A percentile compares a stretch with the other conserved stretches of the same genome.
These are phyloP conservation scores for Nasua narica DNA, from an alignment of 2,797 vertebrate genomes.

Conservation along the genomic window DNA sequence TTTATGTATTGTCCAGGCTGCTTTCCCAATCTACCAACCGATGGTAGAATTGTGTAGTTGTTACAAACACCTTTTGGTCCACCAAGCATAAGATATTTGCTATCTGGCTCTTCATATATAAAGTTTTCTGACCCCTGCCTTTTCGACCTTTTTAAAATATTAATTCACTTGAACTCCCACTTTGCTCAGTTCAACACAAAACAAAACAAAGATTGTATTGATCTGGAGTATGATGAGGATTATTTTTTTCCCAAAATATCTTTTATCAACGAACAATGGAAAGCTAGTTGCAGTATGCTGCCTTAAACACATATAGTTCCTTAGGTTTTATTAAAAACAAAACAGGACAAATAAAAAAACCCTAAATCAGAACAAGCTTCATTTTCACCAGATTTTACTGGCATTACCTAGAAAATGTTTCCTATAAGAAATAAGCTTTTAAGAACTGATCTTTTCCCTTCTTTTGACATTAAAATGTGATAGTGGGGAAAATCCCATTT, in stretches of 20 bases:
- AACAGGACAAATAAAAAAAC: not conserved
- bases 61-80: not conserved
- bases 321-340: not conserved
- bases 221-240: not conserved
- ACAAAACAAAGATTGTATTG: not conserved
- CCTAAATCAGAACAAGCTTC: not conserved
- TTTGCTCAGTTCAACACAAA: not conserved
- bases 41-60: not conserved
- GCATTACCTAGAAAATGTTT: not conserved
- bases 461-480: not conserved
- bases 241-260: not conserved
- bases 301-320: not conserved
- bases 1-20: not conserved
- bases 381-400: not conserved
- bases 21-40: not conserved
- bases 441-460: not conserved
- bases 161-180: not conserved
- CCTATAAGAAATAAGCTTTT: not conserved
- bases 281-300: not conserved
- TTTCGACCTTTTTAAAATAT: not conserved
- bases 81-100: not conserved
- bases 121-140: not conserved
- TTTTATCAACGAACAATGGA: not conserved
- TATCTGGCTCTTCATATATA: not conserved
- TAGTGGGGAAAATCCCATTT: not conserved